phyloP scores from a whole-genome alignment of 2,113 vertebrate species.

The Prunella himalayana region DNA sequence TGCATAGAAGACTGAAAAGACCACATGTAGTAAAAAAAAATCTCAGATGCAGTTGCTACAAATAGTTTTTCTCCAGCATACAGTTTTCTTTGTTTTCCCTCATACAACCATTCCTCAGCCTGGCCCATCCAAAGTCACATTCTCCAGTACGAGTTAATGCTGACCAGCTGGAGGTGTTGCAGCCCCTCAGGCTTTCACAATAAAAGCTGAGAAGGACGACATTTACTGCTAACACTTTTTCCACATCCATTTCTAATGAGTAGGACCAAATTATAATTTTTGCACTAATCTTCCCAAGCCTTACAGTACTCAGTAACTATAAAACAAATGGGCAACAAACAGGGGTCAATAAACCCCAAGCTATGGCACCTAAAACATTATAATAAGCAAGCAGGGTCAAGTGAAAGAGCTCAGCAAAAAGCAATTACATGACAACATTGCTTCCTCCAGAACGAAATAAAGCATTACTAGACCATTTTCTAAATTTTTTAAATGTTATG shows the following conservation, averaged over 20 bases:
- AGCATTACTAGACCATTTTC: neutral
- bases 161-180: neutral
- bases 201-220: neutral
- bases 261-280: conserved; percentile 3
- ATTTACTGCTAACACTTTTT: neutral
- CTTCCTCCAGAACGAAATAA: neutral
- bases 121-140: neutral
- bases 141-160: neutral
- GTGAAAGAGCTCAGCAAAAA: conserved; percentile 1
- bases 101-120: neutral
- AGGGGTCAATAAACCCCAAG: neutral
- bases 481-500: neutral
- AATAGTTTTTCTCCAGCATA: neutral
- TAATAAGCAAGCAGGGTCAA: conserved; percentile 26
- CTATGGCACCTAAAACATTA: neutral
- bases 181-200: neutral
- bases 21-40: neutral
- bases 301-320: neutral
- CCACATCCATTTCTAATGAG: neutral
- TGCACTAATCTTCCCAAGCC: neutral
- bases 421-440: neutral
- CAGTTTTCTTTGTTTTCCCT: neutral
- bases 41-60: neutral
- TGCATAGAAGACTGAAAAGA: neutral
- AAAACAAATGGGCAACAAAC: neutral